Conservation (phyloP, 2,888 invertebrate genomes). For the Caenorhabditis virilis region DNA sequence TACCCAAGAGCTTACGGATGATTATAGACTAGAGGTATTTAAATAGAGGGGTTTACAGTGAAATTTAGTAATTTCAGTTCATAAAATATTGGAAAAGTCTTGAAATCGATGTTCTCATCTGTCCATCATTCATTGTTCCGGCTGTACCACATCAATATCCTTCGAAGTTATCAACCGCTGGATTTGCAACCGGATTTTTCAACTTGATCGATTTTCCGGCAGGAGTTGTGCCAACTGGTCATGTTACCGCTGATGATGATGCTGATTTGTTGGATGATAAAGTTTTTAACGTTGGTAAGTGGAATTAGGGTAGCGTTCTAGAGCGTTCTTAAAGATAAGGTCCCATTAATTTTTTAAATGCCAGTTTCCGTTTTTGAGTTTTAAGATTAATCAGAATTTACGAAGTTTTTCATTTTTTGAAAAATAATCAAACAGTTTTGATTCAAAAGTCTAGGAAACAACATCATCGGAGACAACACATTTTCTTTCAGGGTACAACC, state of each 20-base stretch:
- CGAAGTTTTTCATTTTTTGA: too few relatives aligned
- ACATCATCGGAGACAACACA: too few relatives aligned
- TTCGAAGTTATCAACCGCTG: slow-evolving; percentile 52
- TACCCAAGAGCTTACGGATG: slow-evolving; percentile 59
- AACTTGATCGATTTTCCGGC: slow-evolving; percentile 70
- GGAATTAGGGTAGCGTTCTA: too few relatives aligned
- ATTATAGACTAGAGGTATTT: slow-evolving; percentile 50
- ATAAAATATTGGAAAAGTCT: slow-evolving; percentile 52
- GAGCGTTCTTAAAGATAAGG: too few relatives aligned
- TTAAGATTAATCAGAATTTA: too few relatives aligned
- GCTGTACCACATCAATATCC: slow-evolving; percentile 61
- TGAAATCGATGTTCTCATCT: slow-evolving; percentile 68
- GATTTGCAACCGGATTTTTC: slow-evolving; percentile 67
- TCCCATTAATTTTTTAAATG: too few relatives aligned
- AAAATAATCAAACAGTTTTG: too few relatives aligned
- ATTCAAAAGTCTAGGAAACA: not conserved
- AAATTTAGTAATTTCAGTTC: slow-evolving; percentile 41
- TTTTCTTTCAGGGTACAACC: slow-evolving; percentile 48
- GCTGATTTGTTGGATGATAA: slow-evolving; percentile 49
- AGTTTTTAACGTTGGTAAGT: slow-evolving; percentile 49
- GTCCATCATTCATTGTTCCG: slow-evolving; percentile 68
- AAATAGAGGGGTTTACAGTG: not conserved
- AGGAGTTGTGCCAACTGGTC: slow-evolving; percentile 69
- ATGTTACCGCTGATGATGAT: slow-evolving; percentile 59
- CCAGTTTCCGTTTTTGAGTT: too few relatives aligned